phyloP scores from a whole-genome alignment of 1,140 invertebrate genomes.

The Spodoptera frugiperda region DNA sequence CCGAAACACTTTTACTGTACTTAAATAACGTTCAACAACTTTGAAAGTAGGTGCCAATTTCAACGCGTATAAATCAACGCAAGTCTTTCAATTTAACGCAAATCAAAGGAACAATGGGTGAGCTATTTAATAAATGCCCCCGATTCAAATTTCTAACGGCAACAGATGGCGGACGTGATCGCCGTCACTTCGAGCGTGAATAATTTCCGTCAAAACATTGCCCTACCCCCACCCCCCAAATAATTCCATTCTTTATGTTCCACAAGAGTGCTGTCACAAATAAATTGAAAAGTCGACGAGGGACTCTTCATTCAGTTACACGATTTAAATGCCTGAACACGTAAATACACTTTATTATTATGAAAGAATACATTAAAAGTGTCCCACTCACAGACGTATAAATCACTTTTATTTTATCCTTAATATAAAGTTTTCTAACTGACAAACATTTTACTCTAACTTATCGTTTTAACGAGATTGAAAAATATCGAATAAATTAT shows the following conservation, averaged over 20 bases:
- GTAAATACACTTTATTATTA: slow-evolving; percentile 52
- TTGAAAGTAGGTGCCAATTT: slow-evolving; percentile 26
- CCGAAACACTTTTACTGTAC: too few relatives aligned
- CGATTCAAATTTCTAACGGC: slow-evolving; percentile 60
- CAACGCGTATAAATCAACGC: slow-evolving; percentile 28
- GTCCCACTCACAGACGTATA: background rate
- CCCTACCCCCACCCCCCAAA: slow-evolving; percentile 44
- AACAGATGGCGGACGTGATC: slow-evolving; percentile 61
- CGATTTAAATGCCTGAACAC: slow-evolving; percentile 49
- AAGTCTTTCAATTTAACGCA: slow-evolving; percentile 48
- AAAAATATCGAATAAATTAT: slow-evolving; percentile 30
- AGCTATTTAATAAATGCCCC: slow-evolving; percentile 59
- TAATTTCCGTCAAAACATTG: slow-evolving; percentile 62
- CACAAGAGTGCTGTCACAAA: slow-evolving; percentile 54
- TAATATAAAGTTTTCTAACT: slow-evolving; percentile 5
- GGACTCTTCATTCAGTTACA: slow-evolving; percentile 44
- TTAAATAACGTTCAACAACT: slow-evolving; percentile 10
- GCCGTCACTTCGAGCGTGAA: slow-evolving; percentile 53
- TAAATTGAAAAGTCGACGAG: slow-evolving; percentile 59
- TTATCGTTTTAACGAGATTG: slow-evolving; percentile 8
- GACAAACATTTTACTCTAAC: slow-evolving; percentile 6
- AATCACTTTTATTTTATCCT: slow-evolving; percentile 1
- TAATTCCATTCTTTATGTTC: slow-evolving; percentile 58
- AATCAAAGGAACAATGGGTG: slow-evolving; percentile 54
- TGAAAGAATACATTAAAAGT: slow-evolving; percentile 28